Base-by-base conservation (phyloP, 2,797 vertebrate genomes). In the Merluccius polli region DNA sequence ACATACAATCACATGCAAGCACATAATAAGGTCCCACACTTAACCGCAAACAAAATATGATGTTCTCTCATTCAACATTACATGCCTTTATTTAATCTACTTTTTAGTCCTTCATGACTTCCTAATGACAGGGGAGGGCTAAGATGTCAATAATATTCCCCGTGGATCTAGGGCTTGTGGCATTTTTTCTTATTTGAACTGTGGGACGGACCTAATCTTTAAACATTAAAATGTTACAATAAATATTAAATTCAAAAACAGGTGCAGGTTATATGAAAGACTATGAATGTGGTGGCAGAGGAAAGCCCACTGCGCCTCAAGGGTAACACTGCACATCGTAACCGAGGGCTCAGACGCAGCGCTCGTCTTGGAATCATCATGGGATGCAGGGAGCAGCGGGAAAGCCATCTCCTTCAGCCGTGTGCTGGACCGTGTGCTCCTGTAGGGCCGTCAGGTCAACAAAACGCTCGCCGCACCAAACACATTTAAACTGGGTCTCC, bases 351-450 rank as follows among this genome's bases (percentile, higher is more conserved):
- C 63, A 71, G n/a, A 63, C 75, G 79, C 73, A 36, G 70, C 15
- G 27, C 59, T 5, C 15, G 67, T 30, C 67, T 69, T 71, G n/a
- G 35, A 77, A 75, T 92, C 87, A 92, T 11, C 87, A 92, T 7
- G 87, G 95, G 91, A 98, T 94, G 89, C 97, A 99, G 4, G 96
- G 94, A 0, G 96, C 94, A 74, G 95, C 96, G 3, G 96, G 94
- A 92, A 96, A 99, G n/a, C 95, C 92, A 3, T 96, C 95, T 0
- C 96, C 95, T 87, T 99, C 97, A 0, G 96, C 94, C 0, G 97
- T 97, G 89, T 99, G 97, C 91, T 99, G 97, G 0, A 97, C 94
- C 0, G 96, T 98, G 90, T 99, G 97, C 90, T 99, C 97, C 93
- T 99, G 97, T 86, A 99, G 93, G 52, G 96, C 93, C 0, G 94